Conservation (phyloP, 2,797 vertebrate species). For the Chiloscyllium punctatum region DNA sequence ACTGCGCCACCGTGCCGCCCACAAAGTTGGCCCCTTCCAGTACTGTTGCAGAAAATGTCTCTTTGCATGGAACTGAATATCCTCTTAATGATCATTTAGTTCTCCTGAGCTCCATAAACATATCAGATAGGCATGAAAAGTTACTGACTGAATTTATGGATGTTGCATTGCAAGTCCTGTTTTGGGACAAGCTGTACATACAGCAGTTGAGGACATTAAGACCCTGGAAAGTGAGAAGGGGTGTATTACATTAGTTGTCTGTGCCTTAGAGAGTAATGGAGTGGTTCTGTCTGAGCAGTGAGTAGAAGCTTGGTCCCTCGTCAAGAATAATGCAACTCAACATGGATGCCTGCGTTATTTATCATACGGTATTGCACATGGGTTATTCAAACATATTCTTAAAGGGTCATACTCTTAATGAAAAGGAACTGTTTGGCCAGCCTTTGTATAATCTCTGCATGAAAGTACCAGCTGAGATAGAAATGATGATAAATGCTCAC, state of each 20-base stretch:
- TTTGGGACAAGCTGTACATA: neutral
- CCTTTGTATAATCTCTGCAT: neutral
- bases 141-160: neutral
- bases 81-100: neutral
- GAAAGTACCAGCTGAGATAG: neutral
- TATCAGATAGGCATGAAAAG: conserved; percentile 7
- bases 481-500: neutral
- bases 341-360: neutral
- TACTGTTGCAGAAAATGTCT: neutral
- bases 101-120: neutral
- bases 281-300: neutral
- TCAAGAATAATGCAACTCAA: neutral
- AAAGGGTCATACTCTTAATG: neutral
- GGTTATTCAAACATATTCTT: neutral
- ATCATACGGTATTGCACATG: neutral
- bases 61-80: neutral
- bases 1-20: no score
- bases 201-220: neutral
- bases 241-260: neutral
- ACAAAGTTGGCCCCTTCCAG: neutral
- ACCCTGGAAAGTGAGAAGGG: neutral
- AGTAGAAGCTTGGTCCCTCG: neutral
- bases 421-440: neutral
- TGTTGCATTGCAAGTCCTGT: neutral
- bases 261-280: neutral